These are phyloP conservation scores for Apis florea DNA, from an alignment of 1,140 invertebrate species.

Conservation along the genomic window DNA sequence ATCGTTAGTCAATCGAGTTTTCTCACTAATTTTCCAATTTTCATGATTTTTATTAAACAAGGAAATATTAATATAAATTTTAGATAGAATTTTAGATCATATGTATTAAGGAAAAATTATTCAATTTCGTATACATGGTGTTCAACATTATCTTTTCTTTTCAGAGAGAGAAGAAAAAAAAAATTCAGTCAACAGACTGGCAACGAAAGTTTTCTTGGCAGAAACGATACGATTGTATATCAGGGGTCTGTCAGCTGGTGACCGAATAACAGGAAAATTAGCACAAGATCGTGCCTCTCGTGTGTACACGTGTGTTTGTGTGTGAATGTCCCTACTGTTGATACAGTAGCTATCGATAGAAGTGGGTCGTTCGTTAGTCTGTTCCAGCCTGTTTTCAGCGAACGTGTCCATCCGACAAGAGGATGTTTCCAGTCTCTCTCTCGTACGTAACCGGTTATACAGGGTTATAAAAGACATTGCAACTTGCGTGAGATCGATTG, in stretches of 20 bases:
- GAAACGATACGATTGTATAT: not conserved
- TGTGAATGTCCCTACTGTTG: conserved; percentile 15
- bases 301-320: conserved; percentile 25
- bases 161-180: too few relatives aligned
- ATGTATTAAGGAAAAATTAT: too few relatives aligned
- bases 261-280: conserved; percentile 51
- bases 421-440: conserved; percentile 63
- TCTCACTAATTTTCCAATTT: too few relatives aligned
- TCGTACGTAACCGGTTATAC: conserved; percentile 50
- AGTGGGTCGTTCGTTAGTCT: conserved; percentile 57
- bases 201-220: conserved; percentile 41
- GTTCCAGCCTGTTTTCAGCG: conserved; percentile 58
- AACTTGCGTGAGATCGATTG: conserved; percentile 66
- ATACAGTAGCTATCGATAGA: conserved; percentile 39
- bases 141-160: too few relatives aligned
- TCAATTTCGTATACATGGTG: too few relatives aligned
- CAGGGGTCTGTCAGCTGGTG: not conserved
- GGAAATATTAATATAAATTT: too few relatives aligned
- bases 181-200: conserved; percentile 18
- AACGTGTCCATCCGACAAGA: conserved; percentile 67
- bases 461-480: conserved; percentile 62
- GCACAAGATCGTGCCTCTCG: conserved; percentile 45
- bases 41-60: too few relatives aligned
- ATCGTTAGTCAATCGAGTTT: too few relatives aligned
- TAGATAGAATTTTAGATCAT: too few relatives aligned